phyloP scores from a whole-genome alignment of 1,140 invertebrate species.

The Drosophila burlai region DNA sequence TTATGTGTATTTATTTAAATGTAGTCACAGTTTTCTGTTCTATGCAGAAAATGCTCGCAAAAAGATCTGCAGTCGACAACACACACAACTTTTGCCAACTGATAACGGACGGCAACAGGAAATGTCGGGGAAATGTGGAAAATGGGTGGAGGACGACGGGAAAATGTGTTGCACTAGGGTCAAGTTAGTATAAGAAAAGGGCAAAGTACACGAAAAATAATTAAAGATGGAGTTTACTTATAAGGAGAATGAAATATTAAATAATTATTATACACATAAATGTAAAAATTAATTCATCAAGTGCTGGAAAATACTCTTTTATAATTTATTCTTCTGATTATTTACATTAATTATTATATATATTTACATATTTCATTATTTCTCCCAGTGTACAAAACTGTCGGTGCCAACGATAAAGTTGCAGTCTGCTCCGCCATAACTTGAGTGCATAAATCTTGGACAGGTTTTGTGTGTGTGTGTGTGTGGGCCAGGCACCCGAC shows the following conservation, averaged over 20 bases:
- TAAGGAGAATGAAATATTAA: not conserved
- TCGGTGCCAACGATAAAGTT: conserved; percentile 70
- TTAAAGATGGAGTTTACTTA: not conserved
- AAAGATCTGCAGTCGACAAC: conserved; percentile 54
- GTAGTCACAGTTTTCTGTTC: conserved; percentile 24
- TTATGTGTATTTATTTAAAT: conserved; percentile 47
- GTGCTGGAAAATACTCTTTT: not conserved
- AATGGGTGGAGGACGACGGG: conserved; percentile 6
- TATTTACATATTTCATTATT: not conserved
- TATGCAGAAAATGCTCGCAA: conserved; percentile 28
- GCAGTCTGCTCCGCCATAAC: conserved; percentile 73
- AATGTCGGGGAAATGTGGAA: conserved; percentile 51
- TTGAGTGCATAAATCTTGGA: conserved; percentile 78
- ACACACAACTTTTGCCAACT: conserved; percentile 60
- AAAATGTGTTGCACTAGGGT: conserved; percentile 30
- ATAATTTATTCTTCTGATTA: not conserved
- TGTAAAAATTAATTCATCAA: not conserved
- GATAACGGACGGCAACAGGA: conserved; percentile 73
- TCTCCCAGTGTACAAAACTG: conserved; percentile 13
- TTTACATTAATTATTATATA: no score
- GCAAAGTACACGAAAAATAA: not conserved
- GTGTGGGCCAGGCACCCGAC: not conserved
- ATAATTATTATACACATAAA: not conserved
- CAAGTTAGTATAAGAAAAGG: conserved; percentile 32
- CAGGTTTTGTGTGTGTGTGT: conserved; percentile 35